Evolutionary conservation across 2,888 invertebrate species (phyloP), one percentile per base, ranked within the genome.

Genomic region (Venusia cambrica): DNA sequence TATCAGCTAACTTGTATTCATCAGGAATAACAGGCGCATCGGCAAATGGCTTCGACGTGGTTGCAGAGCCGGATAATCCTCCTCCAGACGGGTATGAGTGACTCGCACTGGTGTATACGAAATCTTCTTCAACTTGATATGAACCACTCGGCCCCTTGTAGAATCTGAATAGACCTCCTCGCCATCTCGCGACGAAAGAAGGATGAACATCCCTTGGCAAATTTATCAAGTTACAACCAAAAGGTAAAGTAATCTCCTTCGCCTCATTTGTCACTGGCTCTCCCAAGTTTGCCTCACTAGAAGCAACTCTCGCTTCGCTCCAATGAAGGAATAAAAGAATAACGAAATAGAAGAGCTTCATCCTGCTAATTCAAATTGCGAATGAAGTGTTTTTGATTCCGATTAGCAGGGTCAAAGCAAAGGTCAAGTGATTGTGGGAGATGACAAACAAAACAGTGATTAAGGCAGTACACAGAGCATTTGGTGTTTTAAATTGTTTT

Each of bases 181-280:
- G 53, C 62, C 62, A 72, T 27, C 48, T 61, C 13, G 73, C 57
- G 2, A 75, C 42, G 0, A 70, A 62, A 0, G 71, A 73, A 1
- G 73, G 73, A n/a, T 66, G 67, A 0, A 56, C 46, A 17, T 72
- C 65, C 0, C 50, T 57, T 28, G 59, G 52, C 17, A 73, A 35
- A 4, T 58, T 56, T 40, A 63, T 59, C 2, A 62, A 55, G 3
- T 42, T 52, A 33, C 75, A 74, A 2, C 52, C 36, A n/a, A 62
- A 55, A 7, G 72, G 51, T 4, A 57, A 48, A 2, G 45, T 38
- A 29, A 38, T 48, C 11, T 57, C 59, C 31, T 63, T 62, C 11
- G 39, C 54, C 11, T 47, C 35, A 19, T 33, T 54, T 2, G 36
- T 39, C 5, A 42, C 37, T 8, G 31, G 29, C 5, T 45, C 18